Evolutionary conservation across 2,113 vertebrate species (phyloP), one percentile per base, ranked within the genome.

Genomic region (Isurus oxyrinchus): DNA sequence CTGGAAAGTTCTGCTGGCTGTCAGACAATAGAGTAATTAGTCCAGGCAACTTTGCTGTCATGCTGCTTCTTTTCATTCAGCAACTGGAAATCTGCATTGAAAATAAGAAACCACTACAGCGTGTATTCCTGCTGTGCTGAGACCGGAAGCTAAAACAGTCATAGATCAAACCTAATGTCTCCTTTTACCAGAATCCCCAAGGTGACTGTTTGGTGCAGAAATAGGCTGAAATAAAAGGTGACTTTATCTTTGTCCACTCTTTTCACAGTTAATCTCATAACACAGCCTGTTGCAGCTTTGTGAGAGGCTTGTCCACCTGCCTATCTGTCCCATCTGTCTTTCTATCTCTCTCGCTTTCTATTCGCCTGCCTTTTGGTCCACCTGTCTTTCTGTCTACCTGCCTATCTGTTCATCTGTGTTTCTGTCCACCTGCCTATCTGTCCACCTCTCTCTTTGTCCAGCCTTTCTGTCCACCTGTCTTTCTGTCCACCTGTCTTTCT

Each of bases 1-100:
- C 44, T 67, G 61, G 66, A 49, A 95, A 69, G 63, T 69, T 49
- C n/a, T 95, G 63, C 94, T 69, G 40, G 40, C 66, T 31, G 59
- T 53, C 63, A 95, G 94, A 95, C 63, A 95, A 95, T 55, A 44
- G 44, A 72, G 66, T 55, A 72, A 95, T 95, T 95, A 23, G 94
- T 72, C 69, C 67, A 14, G 44, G 93, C 93, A 3, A 67, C 23
- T 49, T 69, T 31, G 10, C 44, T 72, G 67, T 72, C 67, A 35
- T 13, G 27, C 63, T 72, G 49, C 19, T 31, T 72, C 88, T 95
- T 3, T 69, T 72, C 94, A 72, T 27, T 10, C 67, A 72, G 10
- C 5, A 8, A 94, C 23, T 66, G 59, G 21, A 95, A 69, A 95
- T 53, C 44, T 25, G 40, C 35, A 66, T 94, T 61, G 16, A 95